Base-by-base conservation (phyloP, 2,797 vertebrate species). In the Sebastes oblongus region DNA sequence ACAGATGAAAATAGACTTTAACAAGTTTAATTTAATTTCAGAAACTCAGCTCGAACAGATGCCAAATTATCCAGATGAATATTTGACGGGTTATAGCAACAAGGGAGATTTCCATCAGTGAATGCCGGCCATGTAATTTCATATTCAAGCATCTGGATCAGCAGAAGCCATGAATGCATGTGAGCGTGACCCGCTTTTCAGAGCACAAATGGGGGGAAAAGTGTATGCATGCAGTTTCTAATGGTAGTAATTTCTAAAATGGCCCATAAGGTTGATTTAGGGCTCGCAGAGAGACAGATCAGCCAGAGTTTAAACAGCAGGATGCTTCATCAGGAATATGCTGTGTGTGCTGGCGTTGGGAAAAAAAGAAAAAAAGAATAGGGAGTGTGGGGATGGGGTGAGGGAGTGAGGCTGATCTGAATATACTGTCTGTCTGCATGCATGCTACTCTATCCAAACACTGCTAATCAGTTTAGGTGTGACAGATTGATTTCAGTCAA, bases 231-330 rank as follows among this genome's bases (percentile, higher is more conserved):
- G 91, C 91, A 89, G 66, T 91, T 89, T 83, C 80, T 93, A 89
- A 90, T 91, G 88, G 92, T 69, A 90, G 90, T 88, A 89, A 95
- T 94, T 91, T 93, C 89, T 91, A 85, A 93, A 94, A 92, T 93
- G 91, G 92, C 85, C 91, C 77, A 92, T 92, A 90, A 89, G 87
- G 88, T 87, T 95, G 94, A 95, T 95, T 94, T 95, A 94, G 69
- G 70, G 86, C 75, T 84, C 3, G 1, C 76, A 70, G 75, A 80
- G 88, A 93, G 91, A 92, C 83, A 81, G 87, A 91, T 90, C 91
- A 90, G 88, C 86, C 80, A 74, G 87, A 92, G 88, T 92, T 94
- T 85, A 89, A 91, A 86, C 83, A 89, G 91, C 75, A 78, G 77
- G 91, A 93, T 91, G 89, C 91, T 91, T 89, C 90, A 91, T 94